Evolutionary conservation across 2,888 invertebrate genomes (phyloP).

Genomic region (Micoletzkya japonica): DNA sequence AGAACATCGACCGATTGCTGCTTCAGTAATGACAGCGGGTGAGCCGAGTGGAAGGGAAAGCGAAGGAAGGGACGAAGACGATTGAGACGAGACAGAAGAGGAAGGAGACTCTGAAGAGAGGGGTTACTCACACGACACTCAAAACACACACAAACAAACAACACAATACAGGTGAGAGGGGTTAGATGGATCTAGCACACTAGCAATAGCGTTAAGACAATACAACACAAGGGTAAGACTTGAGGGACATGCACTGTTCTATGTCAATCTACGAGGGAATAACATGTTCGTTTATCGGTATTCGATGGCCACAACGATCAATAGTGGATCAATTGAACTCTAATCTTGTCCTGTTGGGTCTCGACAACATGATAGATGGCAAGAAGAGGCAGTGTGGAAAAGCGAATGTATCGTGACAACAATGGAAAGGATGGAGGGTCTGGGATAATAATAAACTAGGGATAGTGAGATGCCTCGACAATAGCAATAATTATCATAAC

Average conservation of each 20-base stretch:
- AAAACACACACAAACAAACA: not conserved
- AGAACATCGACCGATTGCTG: conserved; percentile 26
- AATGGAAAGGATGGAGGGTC: not conserved
- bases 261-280: not conserved
- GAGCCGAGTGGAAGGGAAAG: not conserved
- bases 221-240: not conserved
- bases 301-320: too few species aligned
- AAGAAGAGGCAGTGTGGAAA: too few species aligned
- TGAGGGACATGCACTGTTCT: conserved; percentile 1
- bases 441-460: not conserved
- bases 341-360: too few species aligned
- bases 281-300: not conserved
- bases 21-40: conserved; percentile 3
- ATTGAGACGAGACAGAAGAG: not conserved
- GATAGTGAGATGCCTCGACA: too few species aligned
- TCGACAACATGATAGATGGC: too few species aligned
- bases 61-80: not conserved
- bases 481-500: too few species aligned
- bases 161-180: not conserved
- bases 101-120: too few species aligned
- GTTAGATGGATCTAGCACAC: not conserved
- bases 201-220: not conserved
- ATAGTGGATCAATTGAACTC: too few species aligned
- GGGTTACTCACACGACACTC: too few species aligned
- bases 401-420: not conserved